A percentile compares a stretch with the other conserved stretches of the same genome.
Conservation (phyloP, 2,113 vertebrate species). For the Sardina pilchardus region DNA sequence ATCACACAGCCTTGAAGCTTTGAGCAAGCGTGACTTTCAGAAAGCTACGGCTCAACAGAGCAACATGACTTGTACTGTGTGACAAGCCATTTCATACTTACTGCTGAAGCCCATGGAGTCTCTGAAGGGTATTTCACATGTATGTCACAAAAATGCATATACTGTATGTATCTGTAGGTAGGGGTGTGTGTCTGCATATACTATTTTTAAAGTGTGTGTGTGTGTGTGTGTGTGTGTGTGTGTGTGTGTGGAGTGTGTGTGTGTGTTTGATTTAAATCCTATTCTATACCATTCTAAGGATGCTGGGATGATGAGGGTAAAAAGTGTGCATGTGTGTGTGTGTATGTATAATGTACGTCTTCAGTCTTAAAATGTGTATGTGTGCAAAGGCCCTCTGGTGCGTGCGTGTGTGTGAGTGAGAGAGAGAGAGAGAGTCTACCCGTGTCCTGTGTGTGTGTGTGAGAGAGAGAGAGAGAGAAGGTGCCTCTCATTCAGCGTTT, state of each 20-base stretch:
- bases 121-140: too few relatives aligned
- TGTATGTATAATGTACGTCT: neutral
- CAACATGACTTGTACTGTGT: neutral
- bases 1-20: too few relatives aligned
- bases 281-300: too few relatives aligned
- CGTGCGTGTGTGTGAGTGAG: neutral
- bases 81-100: neutral
- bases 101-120: neutral
- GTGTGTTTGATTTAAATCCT: neutral
- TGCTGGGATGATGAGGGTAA: too few relatives aligned
- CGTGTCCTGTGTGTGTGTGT: neutral
- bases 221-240: neutral
- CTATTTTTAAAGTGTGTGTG: neutral
- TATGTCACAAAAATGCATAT: neutral
- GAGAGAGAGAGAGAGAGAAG: too few relatives aligned
- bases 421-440: neutral
- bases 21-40: neutral
- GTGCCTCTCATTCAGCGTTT: too few relatives aligned
- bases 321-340: too few relatives aligned
- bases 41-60: neutral
- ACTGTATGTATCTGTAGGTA: neutral
- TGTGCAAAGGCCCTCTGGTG: neutral
- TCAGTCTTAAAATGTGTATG: neutral
- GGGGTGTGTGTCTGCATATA: neutral
- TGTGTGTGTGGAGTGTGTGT: slow-evolving; percentile 16